A percentile compares a stretch with the other conserved stretches of the same genome.
Conservation (phyloP, 2,888 invertebrate species). For the Lissonota sp. region DNA sequence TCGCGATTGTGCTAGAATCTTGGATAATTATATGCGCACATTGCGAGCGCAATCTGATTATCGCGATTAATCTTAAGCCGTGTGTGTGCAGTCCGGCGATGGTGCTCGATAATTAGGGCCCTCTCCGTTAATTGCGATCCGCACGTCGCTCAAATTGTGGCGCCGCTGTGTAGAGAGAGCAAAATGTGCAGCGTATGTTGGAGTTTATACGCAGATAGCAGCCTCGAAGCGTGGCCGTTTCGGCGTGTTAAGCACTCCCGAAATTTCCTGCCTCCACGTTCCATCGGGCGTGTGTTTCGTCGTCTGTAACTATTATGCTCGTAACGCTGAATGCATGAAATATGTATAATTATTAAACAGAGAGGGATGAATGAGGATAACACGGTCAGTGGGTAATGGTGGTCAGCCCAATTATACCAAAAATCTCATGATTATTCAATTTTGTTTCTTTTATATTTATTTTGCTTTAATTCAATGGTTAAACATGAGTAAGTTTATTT, state of each 20-base stretch:
- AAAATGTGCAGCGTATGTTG: neutral
- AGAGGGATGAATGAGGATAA: no score
- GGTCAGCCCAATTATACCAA: no score
- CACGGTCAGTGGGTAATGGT: no score
- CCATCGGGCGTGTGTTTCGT: conserved; percentile 13
- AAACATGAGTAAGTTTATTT: no score
- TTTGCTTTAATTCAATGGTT: no score
- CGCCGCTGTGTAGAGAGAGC: conserved; percentile 1
- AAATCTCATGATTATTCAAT: no score
- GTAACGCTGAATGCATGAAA: no score
- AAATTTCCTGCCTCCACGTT: conserved; percentile 31
- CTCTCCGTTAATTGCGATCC: conserved; percentile 46
- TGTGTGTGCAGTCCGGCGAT: neutral
- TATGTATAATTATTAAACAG: no score
- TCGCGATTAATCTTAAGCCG: conserved; percentile 28
- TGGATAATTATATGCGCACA: neutral
- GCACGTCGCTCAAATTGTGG: conserved; percentile 25
- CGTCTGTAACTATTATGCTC: conserved; percentile 20
- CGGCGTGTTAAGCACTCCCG: conserved; percentile 10
- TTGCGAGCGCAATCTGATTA: conserved; percentile 10
- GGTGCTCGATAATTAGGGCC: conserved; percentile 43
- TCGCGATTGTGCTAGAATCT: neutral
- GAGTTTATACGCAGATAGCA: conserved; percentile 5
- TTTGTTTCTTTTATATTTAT: no score
- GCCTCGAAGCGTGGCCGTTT: conserved; percentile 18